Percentiles rank a stretch among this genome's conserved stretches.
phyloP scores from a whole-genome alignment of 2,888 invertebrate genomes.

The Elmis aenea region DNA sequence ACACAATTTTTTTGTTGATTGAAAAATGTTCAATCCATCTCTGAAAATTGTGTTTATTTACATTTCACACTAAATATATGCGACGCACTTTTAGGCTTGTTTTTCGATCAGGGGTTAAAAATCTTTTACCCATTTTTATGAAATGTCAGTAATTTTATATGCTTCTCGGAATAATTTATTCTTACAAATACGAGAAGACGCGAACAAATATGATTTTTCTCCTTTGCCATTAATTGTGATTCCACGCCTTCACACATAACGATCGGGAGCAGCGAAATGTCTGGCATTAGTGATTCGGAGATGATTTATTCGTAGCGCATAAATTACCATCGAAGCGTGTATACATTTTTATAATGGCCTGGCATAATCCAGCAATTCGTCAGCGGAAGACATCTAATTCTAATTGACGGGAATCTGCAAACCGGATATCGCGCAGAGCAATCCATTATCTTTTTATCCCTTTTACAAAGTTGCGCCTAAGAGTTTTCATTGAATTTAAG shows the following conservation, averaged over 20 bases:
- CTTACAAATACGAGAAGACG: no score
- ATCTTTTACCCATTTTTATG: no score
- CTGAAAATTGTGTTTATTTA: no score
- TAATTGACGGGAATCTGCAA: slow-evolving; percentile 27
- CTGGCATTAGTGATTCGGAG: slow-evolving; percentile 21
- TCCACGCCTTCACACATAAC: neutral
- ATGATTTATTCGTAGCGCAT: slow-evolving; percentile 34
- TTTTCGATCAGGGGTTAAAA: no score
- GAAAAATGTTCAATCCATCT: no score
- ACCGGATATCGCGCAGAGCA: slow-evolving; percentile 18
- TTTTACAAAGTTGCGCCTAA: slow-evolving; percentile 16
- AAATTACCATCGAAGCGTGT: slow-evolving; percentile 34
- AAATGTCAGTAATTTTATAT: no score
- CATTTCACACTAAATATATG: no score
- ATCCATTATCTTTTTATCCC: slow-evolving; percentile 29
- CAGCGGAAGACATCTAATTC: slow-evolving; percentile 32
- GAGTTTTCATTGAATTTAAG: slow-evolving; percentile 20
- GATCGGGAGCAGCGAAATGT: neutral
- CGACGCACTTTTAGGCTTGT: no score
- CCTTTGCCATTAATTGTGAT: neutral
- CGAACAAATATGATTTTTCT: neutral
- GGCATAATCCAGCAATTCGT: slow-evolving; percentile 34
- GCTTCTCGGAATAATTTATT: no score
- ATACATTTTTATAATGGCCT: slow-evolving; percentile 34
- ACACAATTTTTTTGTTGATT: no score